These are phyloP conservation scores for Clarias pachynema DNA, from an alignment of 2,797 vertebrate genomes.

Conservation along the genomic window DNA sequence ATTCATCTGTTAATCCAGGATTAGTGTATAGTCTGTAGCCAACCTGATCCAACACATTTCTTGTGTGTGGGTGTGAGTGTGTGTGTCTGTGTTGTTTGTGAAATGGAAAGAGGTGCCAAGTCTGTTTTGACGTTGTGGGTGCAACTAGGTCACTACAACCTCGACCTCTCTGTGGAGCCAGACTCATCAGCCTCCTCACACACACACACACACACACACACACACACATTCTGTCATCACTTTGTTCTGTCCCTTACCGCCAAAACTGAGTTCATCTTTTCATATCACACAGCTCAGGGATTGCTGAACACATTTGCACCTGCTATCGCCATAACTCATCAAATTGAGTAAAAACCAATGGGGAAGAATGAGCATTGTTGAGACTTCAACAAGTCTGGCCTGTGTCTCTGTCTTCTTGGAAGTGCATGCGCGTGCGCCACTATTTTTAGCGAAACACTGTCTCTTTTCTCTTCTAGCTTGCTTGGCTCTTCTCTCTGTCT, in stretches of 20 bases:
- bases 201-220: neutral
- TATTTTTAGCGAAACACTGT: slow-evolving; percentile 44
- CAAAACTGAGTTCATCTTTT: slow-evolving; percentile 43
- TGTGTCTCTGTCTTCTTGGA: slow-evolving; percentile 64
- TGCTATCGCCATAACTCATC: slow-evolving; percentile 22
- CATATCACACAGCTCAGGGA: slow-evolving; percentile 43
- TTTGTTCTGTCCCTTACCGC: slow-evolving; percentile 9
- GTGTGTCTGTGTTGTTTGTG: slow-evolving; percentile 15
- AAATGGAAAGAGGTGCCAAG: neutral
- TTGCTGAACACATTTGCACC: slow-evolving; percentile 13
- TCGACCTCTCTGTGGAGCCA: slow-evolving; percentile 20
- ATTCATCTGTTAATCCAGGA: slow-evolving; percentile 25
- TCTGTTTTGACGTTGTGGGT: slow-evolving; percentile 14
- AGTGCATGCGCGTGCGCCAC: slow-evolving; percentile 5
- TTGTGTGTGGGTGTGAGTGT: neutral
- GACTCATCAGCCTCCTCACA: slow-evolving; percentile 5
- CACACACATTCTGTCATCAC: slow-evolving; percentile 21
- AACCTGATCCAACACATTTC: slow-evolving; percentile 4
- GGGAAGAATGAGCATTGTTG: slow-evolving; percentile 34
- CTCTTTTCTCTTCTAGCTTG: slow-evolving; percentile 38
- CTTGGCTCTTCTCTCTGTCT: slow-evolving; percentile 55
- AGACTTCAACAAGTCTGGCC: slow-evolving; percentile 44
- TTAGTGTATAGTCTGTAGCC: slow-evolving; percentile 11
- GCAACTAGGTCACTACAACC: slow-evolving; percentile 4
- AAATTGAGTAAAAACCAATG: slow-evolving; percentile 5